These are phyloP conservation scores for Todiramphus saurophagus DNA, from an alignment of 2,113 vertebrate species.

Conservation along the genomic window DNA sequence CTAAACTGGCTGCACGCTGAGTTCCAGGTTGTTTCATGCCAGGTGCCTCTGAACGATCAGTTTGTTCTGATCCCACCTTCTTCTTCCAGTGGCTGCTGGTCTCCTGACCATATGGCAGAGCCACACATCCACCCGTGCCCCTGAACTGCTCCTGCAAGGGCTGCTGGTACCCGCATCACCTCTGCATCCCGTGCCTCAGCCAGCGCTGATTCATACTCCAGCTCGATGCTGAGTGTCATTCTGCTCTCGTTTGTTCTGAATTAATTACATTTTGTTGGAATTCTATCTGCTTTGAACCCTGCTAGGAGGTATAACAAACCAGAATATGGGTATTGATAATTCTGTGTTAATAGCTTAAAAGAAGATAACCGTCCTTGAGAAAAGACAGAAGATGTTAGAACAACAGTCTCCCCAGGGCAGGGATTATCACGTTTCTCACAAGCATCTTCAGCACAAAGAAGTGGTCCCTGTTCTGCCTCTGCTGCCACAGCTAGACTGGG, in stretches of 20 bases:
- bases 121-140: background rate
- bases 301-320: background rate
- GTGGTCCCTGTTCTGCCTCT: background rate
- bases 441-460: background rate
- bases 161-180: background rate
- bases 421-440: background rate
- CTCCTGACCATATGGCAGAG: background rate
- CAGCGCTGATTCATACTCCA: background rate
- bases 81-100: background rate
- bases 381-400: background rate
- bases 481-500: background rate
- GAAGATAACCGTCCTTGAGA: background rate
- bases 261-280: background rate
- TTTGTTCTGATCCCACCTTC: background rate
- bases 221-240: background rate
- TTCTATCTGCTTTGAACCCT: background rate
- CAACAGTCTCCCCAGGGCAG: background rate
- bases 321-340: background rate
- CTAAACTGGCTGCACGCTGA: background rate
- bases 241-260: background rate
- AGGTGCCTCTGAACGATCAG: background rate
- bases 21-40: background rate
- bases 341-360: background rate
- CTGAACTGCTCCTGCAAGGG: background rate
- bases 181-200: rapidly evolving